Evolutionary conservation across 2,113 vertebrate genomes (phyloP), one percentile per base, ranked within the genome.

Genomic region (Maccullochella peelii): DNA sequence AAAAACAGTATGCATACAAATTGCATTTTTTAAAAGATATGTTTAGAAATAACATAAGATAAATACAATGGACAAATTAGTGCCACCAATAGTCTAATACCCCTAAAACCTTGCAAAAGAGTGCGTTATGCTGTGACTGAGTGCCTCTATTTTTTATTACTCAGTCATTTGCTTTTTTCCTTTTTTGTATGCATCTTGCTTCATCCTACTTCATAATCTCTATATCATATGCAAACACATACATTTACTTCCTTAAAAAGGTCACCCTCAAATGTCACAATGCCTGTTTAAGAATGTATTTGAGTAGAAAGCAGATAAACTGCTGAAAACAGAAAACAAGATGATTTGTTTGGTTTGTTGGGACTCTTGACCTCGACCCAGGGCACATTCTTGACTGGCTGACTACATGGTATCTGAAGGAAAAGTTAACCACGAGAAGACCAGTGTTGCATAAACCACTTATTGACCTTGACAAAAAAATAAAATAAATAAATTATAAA

Each of bases 331-430:
- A 61, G 79, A 77, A 90, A 92, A 90, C 80, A 90, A 16, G 27
- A 70, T 62, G 16, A 84, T 88, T 73, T 58, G 65, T 81, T 82
- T 81, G 65, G 73, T 79, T 88, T 81, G 78, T 79, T 79, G 69
- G 57, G 30, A 73, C 85, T 79, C 84, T 91, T 93, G 90, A 92
- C 90, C 88, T 90, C 72, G 10, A 88, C 82, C 86, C 23, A 38
- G 18, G 2, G 69, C 84, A 79, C 84, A 94, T 91, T 92, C 82
- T 84, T 93, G 40, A 69, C 82, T 61, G 75, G 59, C 66, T 25
- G 38, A 79, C 44, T 63, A n/a, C 52, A 84, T 6, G 47, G 62
- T 78, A 81, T 86, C 73, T 70, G 38, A 83, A 30, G 21, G 33
- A 73, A n/a, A 16, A 40, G 68, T 73, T 75, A 75, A 89, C 69